Evolutionary conservation across 2,797 vertebrate species (phyloP).

Genomic region (Pristis pectinata): DNA sequence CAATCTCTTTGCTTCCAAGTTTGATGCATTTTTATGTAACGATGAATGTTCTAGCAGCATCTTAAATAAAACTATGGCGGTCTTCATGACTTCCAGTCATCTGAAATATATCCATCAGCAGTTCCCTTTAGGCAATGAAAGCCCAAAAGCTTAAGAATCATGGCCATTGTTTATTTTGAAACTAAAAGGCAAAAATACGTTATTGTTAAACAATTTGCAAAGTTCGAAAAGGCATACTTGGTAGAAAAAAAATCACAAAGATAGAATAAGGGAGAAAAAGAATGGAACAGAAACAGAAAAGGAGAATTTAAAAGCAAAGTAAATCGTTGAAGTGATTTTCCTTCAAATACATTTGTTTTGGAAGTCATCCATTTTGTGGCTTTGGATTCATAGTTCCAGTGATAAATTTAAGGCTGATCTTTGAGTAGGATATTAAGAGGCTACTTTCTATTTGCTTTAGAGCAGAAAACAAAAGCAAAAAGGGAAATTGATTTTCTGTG

Average conservation of each 20-base stretch:
- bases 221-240: not conserved
- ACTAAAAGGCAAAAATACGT: not conserved
- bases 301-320: not conserved
- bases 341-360: not conserved
- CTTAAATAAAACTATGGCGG: not conserved
- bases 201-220: not conserved
- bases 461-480: not conserved
- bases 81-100: not conserved
- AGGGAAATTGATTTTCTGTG: not conserved
- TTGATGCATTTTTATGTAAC: not conserved
- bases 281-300: not conserved
- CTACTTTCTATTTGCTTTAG: not conserved
- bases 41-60: not conserved
- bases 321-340: not conserved
- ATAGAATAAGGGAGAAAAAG: not conserved
- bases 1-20: not conserved
- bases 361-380: not conserved
- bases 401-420: not conserved
- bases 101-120: not conserved
- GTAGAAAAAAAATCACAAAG: not conserved
- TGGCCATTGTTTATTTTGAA: not conserved
- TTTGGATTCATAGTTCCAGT: not conserved
- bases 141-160: not conserved
- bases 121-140: not conserved
- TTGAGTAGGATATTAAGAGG: not conserved